These are phyloP conservation scores for Typhlomys cinereus DNA, from an alignment of 2,113 vertebrate species.

Conservation along the genomic window DNA sequence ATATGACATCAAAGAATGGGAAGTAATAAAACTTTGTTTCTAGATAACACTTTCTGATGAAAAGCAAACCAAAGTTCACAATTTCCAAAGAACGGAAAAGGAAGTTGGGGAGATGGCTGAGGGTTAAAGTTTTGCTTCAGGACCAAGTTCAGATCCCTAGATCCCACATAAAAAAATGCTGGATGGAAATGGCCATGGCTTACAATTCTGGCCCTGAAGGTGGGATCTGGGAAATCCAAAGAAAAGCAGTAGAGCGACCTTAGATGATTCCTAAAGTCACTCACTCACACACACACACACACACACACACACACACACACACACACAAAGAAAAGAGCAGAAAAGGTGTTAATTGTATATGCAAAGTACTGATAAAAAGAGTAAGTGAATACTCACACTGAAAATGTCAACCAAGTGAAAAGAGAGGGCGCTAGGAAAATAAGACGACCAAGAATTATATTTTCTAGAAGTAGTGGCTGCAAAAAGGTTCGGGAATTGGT, in stretches of 20 bases:
- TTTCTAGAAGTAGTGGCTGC: conserved; percentile 5
- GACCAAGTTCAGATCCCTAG: no score
- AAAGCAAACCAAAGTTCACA: conserved; percentile 66
- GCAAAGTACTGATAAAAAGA: conserved; percentile 45
- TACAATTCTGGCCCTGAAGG: no score
- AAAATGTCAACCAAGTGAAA: conserved; percentile 52
- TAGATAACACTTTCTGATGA: conserved; percentile 62
- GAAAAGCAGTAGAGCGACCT: no score
- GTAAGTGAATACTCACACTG: conserved; percentile 48
- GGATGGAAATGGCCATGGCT: no score
- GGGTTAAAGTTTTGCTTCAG: no score
- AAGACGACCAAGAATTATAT: conserved; percentile 31
- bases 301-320: no score
- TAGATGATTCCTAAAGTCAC: no score
- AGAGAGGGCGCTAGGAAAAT: not conserved
- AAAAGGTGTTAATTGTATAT: conserved; percentile 52
- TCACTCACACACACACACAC: no score
- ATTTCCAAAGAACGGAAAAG: conserved; percentile 29
- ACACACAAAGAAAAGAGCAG: conserved; percentile 18
- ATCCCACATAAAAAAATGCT: no score
- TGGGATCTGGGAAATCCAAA: no score
- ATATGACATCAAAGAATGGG: conserved; percentile 56
- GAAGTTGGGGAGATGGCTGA: no score
- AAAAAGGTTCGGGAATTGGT: conserved; percentile 8
- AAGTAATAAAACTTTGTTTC: conserved; percentile 68